Percentiles rank a stretch among this genome's conserved stretches.
Conservation (phyloP, 2,113 vertebrate species). For the Pseudorectes ferrugineus region DNA sequence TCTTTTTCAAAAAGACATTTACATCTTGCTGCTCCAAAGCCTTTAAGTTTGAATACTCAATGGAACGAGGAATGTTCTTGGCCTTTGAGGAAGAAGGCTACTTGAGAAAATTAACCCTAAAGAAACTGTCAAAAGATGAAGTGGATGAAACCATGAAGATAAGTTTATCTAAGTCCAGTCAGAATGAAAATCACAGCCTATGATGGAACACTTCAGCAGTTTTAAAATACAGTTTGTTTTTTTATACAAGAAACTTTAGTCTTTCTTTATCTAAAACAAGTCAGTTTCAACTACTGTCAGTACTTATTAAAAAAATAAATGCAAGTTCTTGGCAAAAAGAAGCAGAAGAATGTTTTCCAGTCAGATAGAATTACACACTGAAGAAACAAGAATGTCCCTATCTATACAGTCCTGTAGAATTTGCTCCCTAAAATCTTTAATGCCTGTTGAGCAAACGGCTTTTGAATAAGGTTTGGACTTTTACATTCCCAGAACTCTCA, state of each 20-base stretch:
- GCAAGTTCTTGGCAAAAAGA: neutral
- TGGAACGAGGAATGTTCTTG: conserved; percentile 67
- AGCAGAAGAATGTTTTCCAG: neutral
- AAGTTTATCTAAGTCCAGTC: neutral
- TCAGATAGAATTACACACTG: neutral
- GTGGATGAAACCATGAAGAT: conserved; percentile 66
- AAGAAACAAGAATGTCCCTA: neutral
- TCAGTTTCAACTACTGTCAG: neutral
- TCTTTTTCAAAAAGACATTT: conserved; percentile 71
- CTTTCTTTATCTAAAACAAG: neutral
- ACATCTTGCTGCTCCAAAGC: neutral
- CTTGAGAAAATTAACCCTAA: conserved; percentile 62
- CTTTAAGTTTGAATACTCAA: conserved; percentile 70
- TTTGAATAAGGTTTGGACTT: neutral
- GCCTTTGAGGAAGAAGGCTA: conserved; percentile 55
- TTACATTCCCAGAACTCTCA: neutral
- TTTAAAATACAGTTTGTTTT: neutral
- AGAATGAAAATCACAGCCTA: neutral
- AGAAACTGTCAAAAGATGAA: conserved; percentile 28
- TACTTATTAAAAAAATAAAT: neutral
- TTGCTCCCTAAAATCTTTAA: neutral
- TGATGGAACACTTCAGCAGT: neutral
- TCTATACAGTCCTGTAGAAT: neutral
- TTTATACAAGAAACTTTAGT: neutral
- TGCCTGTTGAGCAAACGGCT: neutral